phyloP scores from a whole-genome alignment of 2,113 vertebrate genomes.

The Rattus norvegicus region GRCr8 NC_086019.1:64058001-64058500 shows the following conservation, averaged over 20 bases:
- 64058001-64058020: accelerated
- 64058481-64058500: accelerated
- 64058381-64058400: accelerated
- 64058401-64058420: accelerated
- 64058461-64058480: accelerated
- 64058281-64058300: background rate
- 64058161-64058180: too few relatives aligned
- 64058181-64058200: background rate
- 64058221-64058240: background rate
- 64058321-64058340: accelerated
- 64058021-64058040: accelerated
- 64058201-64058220: background rate
- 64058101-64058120: accelerated
- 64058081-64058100: background rate
- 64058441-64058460: background rate
- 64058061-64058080: background rate
- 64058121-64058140: background rate
- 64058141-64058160: background rate
- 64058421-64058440: too few relatives aligned
- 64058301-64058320: accelerated
- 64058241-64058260: background rate
- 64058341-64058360: accelerated
- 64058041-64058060: accelerated
- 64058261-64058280: background rate
- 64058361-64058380: background rate